Evolutionary conservation across 2,888 invertebrate species (phyloP).

Genomic region (Nomada goodeniana): DNA sequence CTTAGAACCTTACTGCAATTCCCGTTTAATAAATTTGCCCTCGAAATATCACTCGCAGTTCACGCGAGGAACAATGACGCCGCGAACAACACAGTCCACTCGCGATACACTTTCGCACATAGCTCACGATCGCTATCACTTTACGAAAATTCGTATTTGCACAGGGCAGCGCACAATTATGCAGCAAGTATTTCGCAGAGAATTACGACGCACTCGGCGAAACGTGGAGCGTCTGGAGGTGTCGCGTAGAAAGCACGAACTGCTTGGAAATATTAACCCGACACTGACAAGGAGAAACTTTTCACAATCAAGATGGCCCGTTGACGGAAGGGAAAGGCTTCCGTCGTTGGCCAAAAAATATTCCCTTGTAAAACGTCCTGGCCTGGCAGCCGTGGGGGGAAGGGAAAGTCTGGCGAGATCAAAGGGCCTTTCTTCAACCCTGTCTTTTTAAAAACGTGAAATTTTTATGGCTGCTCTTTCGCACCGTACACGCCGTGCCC

Average conservation of each 20-base stretch:
- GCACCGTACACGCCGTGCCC: slow-evolving; percentile 36
- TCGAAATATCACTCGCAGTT: neutral
- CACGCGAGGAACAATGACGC: neutral
- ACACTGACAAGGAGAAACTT: slow-evolving; percentile 54
- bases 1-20: no score
- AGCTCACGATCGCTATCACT: slow-evolving; percentile 10
- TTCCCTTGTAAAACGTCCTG: slow-evolving; percentile 44
- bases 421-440: slow-evolving; percentile 69
- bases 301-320: slow-evolving; percentile 52
- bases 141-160: slow-evolving; percentile 14
- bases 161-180: neutral
- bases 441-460: slow-evolving; percentile 74
- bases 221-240: slow-evolving; percentile 9
- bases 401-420: slow-evolving; percentile 64
- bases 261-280: slow-evolving; percentile 35
- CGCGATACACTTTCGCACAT: slow-evolving; percentile 13
- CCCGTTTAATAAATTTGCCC: no score
- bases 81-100: neutral
- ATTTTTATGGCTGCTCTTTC: slow-evolving; percentile 77
- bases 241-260: slow-evolving; percentile 28
- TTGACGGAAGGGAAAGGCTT: slow-evolving; percentile 71
- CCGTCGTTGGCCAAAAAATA: slow-evolving; percentile 69
- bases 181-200: neutral
- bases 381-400: slow-evolving; percentile 30
- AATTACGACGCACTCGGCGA: neutral